Conservation (phyloP, 2,797 vertebrate species). For the Falco rusticolus region DNA sequence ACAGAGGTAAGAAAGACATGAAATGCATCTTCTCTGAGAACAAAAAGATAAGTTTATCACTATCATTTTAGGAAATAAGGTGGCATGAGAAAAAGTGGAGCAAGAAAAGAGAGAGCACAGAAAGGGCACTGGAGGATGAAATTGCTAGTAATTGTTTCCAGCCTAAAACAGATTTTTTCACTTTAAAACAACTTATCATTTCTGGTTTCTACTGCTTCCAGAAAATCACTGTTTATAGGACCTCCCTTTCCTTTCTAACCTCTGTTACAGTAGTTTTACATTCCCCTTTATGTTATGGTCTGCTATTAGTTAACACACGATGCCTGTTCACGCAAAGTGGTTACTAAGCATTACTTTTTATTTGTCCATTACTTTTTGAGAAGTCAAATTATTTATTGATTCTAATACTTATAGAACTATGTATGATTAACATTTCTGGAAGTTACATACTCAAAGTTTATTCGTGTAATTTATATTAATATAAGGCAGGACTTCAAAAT, state of each 20-base stretch:
- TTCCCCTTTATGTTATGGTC: background rate
- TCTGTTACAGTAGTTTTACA: background rate
- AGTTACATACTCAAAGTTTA: background rate
- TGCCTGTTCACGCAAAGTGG: background rate
- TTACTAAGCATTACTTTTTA: background rate
- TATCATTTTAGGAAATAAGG: background rate
- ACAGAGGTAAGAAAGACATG: background rate
- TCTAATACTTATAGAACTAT: background rate
- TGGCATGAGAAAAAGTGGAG: background rate
- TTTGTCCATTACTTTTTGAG: background rate
- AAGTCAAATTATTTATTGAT: background rate
- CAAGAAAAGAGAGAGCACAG: background rate
- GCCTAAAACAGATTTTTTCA: background rate
- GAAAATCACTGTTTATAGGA: background rate
- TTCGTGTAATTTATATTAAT: background rate
- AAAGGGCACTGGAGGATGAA: background rate
- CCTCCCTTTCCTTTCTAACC: background rate
- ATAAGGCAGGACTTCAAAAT: background rate
- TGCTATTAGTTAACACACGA: background rate
- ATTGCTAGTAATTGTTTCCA: background rate
- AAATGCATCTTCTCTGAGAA: background rate
- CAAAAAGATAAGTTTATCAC: background rate
- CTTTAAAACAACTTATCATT: background rate
- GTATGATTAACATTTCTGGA: background rate
- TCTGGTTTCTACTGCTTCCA: slow-evolving; percentile 21